Evolutionary conservation across 1,140 invertebrate genomes (phyloP).

Genomic region (Stenopsyche tienmushanensis): DNA sequence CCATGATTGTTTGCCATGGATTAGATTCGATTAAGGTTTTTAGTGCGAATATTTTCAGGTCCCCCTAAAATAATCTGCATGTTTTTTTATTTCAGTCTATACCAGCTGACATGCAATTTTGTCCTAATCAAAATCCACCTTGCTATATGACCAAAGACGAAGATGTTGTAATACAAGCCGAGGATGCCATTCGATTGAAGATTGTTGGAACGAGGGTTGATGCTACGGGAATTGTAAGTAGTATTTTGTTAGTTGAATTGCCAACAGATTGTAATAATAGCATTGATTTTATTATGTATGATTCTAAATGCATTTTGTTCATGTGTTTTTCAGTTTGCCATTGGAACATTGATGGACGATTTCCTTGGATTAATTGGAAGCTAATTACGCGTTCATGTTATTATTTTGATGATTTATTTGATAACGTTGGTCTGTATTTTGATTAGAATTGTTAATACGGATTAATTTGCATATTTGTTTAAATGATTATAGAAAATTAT

Average conservation of each 20-base stretch:
- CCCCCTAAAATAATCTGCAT: background rate
- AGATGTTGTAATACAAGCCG: constrained; percentile 95
- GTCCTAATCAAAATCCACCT: constrained; percentile 94
- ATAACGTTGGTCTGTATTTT: too few relatives aligned
- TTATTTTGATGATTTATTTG: too few relatives aligned
- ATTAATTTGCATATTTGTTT: too few relatives aligned
- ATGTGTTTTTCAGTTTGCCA: constrained; percentile 90
- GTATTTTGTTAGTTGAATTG: constrained; percentile 23
- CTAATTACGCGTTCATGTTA: constrained; percentile 37
- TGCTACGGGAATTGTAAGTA: constrained; percentile 85
- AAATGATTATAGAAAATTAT: too few relatives aligned
- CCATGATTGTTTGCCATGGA: background rate
- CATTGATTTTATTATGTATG: background rate
- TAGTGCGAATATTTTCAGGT: background rate
- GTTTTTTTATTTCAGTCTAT: constrained; percentile 79
- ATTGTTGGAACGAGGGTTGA: constrained; percentile 98
- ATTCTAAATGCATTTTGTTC: constrained; percentile 19
- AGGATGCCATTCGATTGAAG: constrained; percentile 97
- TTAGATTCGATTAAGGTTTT: constrained; percentile 28
- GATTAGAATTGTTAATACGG: too few relatives aligned
- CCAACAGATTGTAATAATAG: background rate
- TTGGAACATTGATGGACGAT: constrained; percentile 98
- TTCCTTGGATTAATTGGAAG: constrained; percentile 76
- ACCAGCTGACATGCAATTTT: constrained; percentile 99
- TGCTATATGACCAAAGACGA: constrained; percentile 99